These are phyloP conservation scores for Agrilus planipennis DNA, from an alignment of 1,140 invertebrate genomes.

Conservation along the genomic window DNA sequence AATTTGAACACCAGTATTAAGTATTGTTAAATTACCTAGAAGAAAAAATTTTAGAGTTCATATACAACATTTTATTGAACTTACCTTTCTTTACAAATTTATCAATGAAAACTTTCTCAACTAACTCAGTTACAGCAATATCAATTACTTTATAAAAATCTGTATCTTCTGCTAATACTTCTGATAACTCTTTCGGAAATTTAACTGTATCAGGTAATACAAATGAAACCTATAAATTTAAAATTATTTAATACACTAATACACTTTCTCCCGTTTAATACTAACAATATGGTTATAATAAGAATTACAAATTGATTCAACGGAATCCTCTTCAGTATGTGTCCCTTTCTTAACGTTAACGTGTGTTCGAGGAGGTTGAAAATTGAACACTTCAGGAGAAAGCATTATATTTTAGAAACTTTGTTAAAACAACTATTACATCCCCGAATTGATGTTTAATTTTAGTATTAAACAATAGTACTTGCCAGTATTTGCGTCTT, in stretches of 20 bases:
- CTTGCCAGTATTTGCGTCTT: too few species aligned
- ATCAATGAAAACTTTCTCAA: constrained; percentile 40
- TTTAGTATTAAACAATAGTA: too few species aligned
- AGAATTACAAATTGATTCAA: constrained; percentile 30
- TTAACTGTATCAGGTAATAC: constrained; percentile 38
- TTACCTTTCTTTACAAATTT: constrained; percentile 24
- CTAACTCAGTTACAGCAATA: constrained; percentile 34
- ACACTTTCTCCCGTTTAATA: background rate
- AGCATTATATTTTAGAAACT: constrained; percentile 36
- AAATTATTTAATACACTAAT: constrained; percentile 1
- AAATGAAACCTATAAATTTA: constrained; percentile 39
- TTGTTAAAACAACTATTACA: too few species aligned
- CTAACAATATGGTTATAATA: constrained; percentile 42
- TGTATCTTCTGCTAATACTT: constrained; percentile 35
- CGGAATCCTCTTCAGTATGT: constrained; percentile 15
- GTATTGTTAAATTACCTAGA: constrained; percentile 38
- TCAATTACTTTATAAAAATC: constrained; percentile 42
- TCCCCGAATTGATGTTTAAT: too few species aligned
- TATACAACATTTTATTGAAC: constrained; percentile 4
- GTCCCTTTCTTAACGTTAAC: constrained; percentile 25
- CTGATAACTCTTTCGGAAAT: constrained; percentile 31
- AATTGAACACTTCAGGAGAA: constrained; percentile 42
- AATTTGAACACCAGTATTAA: constrained; percentile 38
- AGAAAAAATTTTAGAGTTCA: constrained; percentile 12
- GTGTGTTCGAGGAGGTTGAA: constrained; percentile 33